Conservation (phyloP, 2,888 invertebrate species). For the Nomada fabriciana region DNA sequence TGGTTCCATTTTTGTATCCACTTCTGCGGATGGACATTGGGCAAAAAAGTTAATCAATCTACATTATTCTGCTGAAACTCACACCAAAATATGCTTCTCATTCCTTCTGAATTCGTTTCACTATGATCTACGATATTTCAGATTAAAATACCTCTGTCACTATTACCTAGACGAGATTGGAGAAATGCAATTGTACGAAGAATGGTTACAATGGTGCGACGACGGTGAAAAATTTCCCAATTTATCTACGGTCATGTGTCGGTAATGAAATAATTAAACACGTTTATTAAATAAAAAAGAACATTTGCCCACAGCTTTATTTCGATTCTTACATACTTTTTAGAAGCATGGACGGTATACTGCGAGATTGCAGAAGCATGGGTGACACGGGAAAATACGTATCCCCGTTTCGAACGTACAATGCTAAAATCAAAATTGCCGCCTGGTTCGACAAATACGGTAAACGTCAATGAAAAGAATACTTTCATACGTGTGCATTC, state of each 20-base stretch:
- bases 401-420: constrained; percentile 17
- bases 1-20: constrained; percentile 71
- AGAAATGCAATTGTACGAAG: constrained; percentile 69
- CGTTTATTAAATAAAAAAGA: neutral
- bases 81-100: too few species aligned
- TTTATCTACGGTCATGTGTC: constrained; percentile 74
- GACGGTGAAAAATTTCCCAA: constrained; percentile 48
- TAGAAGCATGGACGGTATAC: constrained; percentile 54
- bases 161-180: constrained; percentile 74
- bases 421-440: constrained; percentile 42
- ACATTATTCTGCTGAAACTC: neutral
- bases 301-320: neutral
- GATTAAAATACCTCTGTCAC: constrained; percentile 76
- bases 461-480: neutral
- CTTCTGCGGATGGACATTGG: constrained; percentile 77
- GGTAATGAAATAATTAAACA: constrained; percentile 41
- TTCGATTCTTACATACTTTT: neutral
- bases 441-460: constrained; percentile 12
- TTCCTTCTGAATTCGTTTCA: neutral
- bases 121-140: constrained; percentile 38
- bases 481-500: neutral
- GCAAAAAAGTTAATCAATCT: constrained; percentile 67
- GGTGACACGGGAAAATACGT: constrained; percentile 17
- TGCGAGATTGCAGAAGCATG: constrained; percentile 68
- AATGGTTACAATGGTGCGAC: constrained; percentile 73